phyloP scores from a whole-genome alignment of 2,113 vertebrate genomes.

The Uria lomvia region DNA sequence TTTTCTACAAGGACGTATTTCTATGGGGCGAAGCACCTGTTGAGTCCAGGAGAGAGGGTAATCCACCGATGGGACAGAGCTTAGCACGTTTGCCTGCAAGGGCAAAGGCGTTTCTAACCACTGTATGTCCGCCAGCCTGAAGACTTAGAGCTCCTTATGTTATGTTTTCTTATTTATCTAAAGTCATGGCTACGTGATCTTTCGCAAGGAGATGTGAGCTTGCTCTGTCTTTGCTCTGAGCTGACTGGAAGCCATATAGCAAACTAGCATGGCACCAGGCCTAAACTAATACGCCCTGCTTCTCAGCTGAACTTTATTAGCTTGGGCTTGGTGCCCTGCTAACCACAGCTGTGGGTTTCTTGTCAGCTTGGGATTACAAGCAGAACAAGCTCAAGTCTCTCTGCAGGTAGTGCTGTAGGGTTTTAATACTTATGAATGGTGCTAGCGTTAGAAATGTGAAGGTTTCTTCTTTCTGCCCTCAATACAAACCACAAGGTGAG shows the following conservation, averaged over 20 bases:
- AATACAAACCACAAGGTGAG: neutral
- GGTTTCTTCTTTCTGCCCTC: neutral
- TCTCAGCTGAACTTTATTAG: conserved; percentile 43
- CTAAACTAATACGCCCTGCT: conserved; percentile 13
- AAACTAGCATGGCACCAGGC: neutral
- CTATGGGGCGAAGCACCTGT: neutral
- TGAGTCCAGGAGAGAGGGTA: accelerated
- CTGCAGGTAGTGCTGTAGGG: neutral
- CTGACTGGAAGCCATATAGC: neutral
- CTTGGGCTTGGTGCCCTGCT: conserved; percentile 45
- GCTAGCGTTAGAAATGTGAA: neutral
- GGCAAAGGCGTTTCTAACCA: neutral
- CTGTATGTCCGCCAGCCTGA: accelerated
- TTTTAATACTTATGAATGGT: neutral
- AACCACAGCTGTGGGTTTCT: conserved; percentile 38
- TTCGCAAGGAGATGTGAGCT: neutral
- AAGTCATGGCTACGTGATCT: neutral
- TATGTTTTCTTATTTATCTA: neutral
- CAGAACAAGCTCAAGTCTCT: conserved; percentile 9
- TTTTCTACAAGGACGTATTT: neutral
- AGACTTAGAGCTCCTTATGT: neutral
- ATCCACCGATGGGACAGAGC: accelerated
- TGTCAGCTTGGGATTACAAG: neutral
- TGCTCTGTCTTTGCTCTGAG: neutral
- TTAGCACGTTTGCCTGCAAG: accelerated